Conservation (phyloP, 1,140 invertebrate species). For the Antheraea mylitta region DNA sequence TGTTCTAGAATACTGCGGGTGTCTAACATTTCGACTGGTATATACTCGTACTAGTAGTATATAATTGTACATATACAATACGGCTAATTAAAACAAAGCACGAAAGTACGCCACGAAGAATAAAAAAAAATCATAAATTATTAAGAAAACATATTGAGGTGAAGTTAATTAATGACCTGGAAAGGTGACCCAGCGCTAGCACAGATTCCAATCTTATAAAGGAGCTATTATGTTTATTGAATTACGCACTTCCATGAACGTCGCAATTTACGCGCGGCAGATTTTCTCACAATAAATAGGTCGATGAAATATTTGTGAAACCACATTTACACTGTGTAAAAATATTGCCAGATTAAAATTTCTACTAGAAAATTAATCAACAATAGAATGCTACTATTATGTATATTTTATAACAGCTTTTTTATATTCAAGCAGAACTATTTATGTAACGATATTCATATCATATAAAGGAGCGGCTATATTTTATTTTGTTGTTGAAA, state of each 20-base stretch:
- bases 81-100: too few species aligned
- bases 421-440: not conserved
- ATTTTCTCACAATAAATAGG: slow-evolving; percentile 19
- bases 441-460: too few species aligned
- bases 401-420: not conserved
- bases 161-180: slow-evolving; percentile 4
- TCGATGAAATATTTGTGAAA: slow-evolving; percentile 12
- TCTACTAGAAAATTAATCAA: not conserved
- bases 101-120: too few species aligned
- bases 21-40: too few species aligned
- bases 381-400: not conserved
- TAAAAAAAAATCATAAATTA: not conserved
- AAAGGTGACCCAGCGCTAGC: slow-evolving; percentile 11
- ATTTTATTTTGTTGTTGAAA: too few species aligned
- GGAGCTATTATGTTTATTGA: slow-evolving; percentile 20
- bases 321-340: not conserved
- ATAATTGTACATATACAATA: too few species aligned
- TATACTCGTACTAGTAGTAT: too few species aligned
- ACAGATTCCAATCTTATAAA: slow-evolving; percentile 5
- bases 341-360: not conserved
- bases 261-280: slow-evolving; percentile 7
- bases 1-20: too few species aligned
- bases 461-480: too few species aligned
- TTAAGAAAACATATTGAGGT: not conserved
- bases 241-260: slow-evolving; percentile 12